phyloP scores from a whole-genome alignment of 2,888 invertebrate genomes.

The Ommatoiulus sabulosus region DNA sequence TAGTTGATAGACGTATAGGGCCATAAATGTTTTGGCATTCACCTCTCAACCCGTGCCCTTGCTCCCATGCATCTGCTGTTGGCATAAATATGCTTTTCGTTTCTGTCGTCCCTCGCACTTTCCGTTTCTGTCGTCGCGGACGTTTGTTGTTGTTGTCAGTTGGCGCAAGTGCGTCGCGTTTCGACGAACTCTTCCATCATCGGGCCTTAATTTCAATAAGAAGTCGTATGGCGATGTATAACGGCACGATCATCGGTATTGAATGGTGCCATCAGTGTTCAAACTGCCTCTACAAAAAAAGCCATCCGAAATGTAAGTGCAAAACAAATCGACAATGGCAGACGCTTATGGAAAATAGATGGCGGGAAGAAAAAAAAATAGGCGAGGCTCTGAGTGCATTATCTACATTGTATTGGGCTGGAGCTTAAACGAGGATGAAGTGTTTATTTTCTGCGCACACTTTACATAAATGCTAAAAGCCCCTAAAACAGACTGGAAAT shows the following conservation, averaged over 20 bases:
- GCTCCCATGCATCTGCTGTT: neutral
- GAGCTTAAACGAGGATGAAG: constrained; percentile 48
- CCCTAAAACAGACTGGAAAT: constrained; percentile 45
- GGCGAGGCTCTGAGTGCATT: constrained; percentile 35
- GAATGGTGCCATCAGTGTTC: constrained; percentile 44
- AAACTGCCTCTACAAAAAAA: constrained; percentile 42
- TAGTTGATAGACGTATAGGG: neutral
- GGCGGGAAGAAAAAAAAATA: constrained; percentile 11
- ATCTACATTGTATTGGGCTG: constrained; percentile 44
- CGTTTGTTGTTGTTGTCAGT: constrained; percentile 3
- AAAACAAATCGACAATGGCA: constrained; percentile 48
- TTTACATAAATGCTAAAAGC: constrained; percentile 48
- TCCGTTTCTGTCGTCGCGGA: neutral
- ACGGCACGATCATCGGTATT: constrained; percentile 45
- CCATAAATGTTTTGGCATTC: neutral
- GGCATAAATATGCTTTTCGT: constrained; percentile 1
- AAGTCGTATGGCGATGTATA: constrained; percentile 40
- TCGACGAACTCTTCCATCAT: neutral
- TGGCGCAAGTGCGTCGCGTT: neutral
- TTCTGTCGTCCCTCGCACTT: neutral
- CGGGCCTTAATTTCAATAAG: constrained; percentile 41
- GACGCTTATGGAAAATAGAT: constrained; percentile 48
- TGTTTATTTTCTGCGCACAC: constrained; percentile 38
- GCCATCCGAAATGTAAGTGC: constrained; percentile 48
- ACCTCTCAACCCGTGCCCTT: neutral